Evolutionary conservation across 1,140 invertebrate genomes (phyloP), one percentile per base, ranked within the genome.

Genomic region (Leptopilina clavipes): DNA sequence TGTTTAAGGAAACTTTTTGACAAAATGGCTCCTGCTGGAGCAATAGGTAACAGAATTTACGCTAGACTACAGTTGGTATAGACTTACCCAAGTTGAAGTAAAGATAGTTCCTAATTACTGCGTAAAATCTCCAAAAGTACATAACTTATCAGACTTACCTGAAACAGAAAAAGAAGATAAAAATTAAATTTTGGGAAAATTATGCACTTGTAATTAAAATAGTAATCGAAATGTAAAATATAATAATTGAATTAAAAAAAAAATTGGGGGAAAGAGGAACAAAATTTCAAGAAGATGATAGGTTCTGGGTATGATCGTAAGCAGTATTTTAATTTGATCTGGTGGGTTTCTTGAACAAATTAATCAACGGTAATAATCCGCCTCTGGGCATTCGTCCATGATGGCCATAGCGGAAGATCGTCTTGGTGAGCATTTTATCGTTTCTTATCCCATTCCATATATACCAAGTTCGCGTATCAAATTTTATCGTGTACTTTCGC

Each of bases 1-100:
- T 82, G 81, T 76, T 82, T 76, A 73, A 54, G 74, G 14, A 79
- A 82, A 76, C 76, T 79, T 79, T 76, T 73, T 78, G 73, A 72
- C 76, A 75, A 65, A 75, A 78, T 76, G 70, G 48, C 75, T 71
- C 59, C 78, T 78, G 44, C 48, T 65, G 59, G 65, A 78, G 81
- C 74, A 78, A 82, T 82, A 80, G 75, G 78, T 82, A 80, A 82
- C 78, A 78, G 78, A 79, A 82, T 82, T 82, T 82, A 79, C 75
- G 78, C 78, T 78, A 79, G 76, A 73, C 48, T 78, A 82, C 74
- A 78, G 72, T 75, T 74, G 73, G 37, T 40, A 31, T 31, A 31
- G 80, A 82, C 75, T 82, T 82, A 70, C 65, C 74, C 75, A 75
- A 78, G 76, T 78, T 74, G 59, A 19, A 76, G 48, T 78, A 81